Evolutionary conservation across 2,113 vertebrate genomes (phyloP), one percentile per base, ranked within the genome.

Genomic region (Prunella himalayana): DNA sequence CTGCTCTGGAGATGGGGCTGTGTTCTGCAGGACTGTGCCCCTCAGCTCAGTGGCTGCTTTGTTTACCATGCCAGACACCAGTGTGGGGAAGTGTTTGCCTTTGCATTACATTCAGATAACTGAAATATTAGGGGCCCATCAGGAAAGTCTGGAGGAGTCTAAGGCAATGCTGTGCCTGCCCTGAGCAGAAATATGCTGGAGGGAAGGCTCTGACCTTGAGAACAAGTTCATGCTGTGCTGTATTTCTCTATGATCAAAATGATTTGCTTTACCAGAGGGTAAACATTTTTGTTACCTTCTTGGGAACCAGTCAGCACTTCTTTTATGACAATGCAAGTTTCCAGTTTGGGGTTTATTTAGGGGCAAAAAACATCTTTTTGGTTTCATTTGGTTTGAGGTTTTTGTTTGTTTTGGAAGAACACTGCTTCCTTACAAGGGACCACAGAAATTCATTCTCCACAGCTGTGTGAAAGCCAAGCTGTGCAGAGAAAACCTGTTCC

Each of bases 321-420:
- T 88, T 83, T 75, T 71, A 81, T 47, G 59, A 91, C 80, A 96
- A 94, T 86, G 57, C 31, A 64, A 88, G 64, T 68, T 96, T 95
- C 80, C 79, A 84, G 44, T 54, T 86, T 90, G 4, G 69, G 51
- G 41, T 88, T 96, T 94, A 49, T 57, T 96, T 86, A 88, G 51
- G 44, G 61, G 12, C 2, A 39, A 57, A 65, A 85, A 33, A 7
- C 20, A 63, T 69, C 39, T 68, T 91, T 82, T 88, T 86, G 21
- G 72, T 95, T 93, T 95, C 42, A 70, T 93, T 94, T 86, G 76
- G 80, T 93, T 90, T 92, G 88, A 79, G 50, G 68, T 73, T 94
- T 94, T 90, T 86, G 72, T 95, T 96, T 96, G 44, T 56, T 92
- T 95, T 96, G 95, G 95, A 96, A 92, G 63, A 94, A 37, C 37